Base-by-base conservation (phyloP, 2,797 vertebrate species). In the Hypotaenidia okinawae region DNA sequence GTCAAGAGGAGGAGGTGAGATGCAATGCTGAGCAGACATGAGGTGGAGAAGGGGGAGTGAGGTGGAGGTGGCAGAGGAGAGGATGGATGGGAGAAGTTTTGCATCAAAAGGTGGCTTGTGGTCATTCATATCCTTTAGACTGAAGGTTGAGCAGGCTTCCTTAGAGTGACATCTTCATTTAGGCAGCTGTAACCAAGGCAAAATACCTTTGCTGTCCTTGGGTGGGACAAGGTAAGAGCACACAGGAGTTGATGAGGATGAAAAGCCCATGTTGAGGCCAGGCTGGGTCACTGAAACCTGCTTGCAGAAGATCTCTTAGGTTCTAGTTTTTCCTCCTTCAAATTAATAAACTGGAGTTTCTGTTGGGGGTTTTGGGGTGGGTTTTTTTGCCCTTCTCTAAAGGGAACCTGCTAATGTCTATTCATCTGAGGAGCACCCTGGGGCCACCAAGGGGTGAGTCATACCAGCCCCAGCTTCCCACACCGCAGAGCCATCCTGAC, bases 21-120 rank as follows among this genome's bases (percentile, higher is more conserved):
- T 66, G 9, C n/a, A 45, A 0, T 0, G 1, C 3, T 23, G 35
- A 49, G 17, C 32, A 64, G 39, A 19, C 2, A 3, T 19, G 49
- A 70, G n/a, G 59, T 41, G 21, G 32, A 64, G 21, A 45, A 18
- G 2, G 11, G 41, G 43, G 14, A 57, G 25, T 49, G 23, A 63
- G 35, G 13, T 59, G 68, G 67, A 39, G 17, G 7, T 33, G 49
- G 54, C 30, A 24, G 57, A 67, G 54, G 23, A 62, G 33, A 58
- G 49, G 32, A 54, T 16, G 19, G 25, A 30, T 52, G 28, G 35
- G 35, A 85, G 37, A 49, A 78, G 51, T 72, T 84, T 67, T 52
- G 43, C 6, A 21, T 30, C 51, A 43, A 87, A 69, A 23, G 12
- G 4, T 9, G 6, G 63, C 21, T 70, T 52, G 16, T 75, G 35